Evolutionary conservation across 2,797 vertebrate species (phyloP), one percentile per base, ranked within the genome.

Genomic region (Gobio occitaniae): DNA sequence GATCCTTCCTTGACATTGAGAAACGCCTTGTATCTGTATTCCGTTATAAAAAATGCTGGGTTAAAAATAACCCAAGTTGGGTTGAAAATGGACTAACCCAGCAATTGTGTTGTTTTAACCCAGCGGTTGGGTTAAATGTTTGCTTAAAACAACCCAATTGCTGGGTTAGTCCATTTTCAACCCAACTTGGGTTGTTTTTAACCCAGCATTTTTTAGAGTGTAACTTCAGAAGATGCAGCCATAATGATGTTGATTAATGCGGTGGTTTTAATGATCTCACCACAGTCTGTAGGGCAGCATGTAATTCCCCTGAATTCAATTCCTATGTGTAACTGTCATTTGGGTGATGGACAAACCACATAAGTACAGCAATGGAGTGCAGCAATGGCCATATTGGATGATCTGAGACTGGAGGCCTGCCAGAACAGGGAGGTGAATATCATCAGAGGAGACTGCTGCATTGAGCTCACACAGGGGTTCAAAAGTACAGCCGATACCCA

Each of bases 1-100:
- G n/a, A n/a, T n/a, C n/a, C n/a, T n/a, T n/a, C n/a, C n/a, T n/a
- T n/a, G n/a, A n/a, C n/a, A n/a, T n/a, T n/a, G n/a, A n/a, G n/a
- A n/a, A n/a, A n/a, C n/a, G n/a, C n/a, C n/a, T n/a, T n/a, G n/a
- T 78, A 74, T 85, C 56, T 72, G 84, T 80, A 52, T 72, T 74
- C 54, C 56, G 65, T 72, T 80, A 32, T 32, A 32, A 32, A 32
- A 32, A 32, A 32, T 32, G 32, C 32, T 32, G 32, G 32, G 32
- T 32, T 32, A 32, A 32, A 32, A 32, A 32, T 32, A 32, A 32
- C 2, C 1, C 32, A 32, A 32, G 32, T 32, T 32, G 32, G 32
- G 2, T 32, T 32, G 32, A 32, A 32, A 32, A 32, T 32, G 32
- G 32, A 32, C 32, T 32, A 32, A 32, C 32, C 32, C 32, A 32